Percentiles rank a stretch among this genome's conserved stretches.
These are phyloP conservation scores for Nephrotoma appendiculata DNA, from an alignment of 2,888 invertebrate species.

Conservation along the genomic window DNA sequence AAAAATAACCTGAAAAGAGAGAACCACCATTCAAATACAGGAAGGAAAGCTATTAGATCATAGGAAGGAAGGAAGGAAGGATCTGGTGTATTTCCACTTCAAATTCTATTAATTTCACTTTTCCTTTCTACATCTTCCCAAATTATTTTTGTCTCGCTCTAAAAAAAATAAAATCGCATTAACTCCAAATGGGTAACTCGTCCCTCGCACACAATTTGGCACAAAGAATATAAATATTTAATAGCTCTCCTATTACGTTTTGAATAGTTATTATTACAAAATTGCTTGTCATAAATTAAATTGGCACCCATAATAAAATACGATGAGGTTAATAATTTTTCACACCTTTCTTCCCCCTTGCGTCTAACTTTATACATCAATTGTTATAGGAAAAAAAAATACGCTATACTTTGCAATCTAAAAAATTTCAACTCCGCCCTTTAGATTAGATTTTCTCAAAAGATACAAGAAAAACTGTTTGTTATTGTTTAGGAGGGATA, in stretches of 20 bases:
- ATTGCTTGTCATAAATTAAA: background rate
- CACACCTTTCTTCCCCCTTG: background rate
- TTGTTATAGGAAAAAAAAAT: background rate
- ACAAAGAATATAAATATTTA: background rate
- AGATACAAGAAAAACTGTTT: background rate
- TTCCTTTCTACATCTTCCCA: background rate
- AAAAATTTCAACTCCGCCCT: background rate
- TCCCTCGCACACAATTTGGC: background rate
- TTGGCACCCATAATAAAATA: background rate
- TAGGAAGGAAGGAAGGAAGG: constrained; percentile 11
- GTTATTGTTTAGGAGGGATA: background rate
- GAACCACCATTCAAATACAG: constrained; percentile 11
- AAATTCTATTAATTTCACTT: background rate
- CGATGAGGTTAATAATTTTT: background rate
- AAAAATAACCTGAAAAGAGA: background rate
- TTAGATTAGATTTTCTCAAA: background rate
- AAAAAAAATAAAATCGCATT: background rate
- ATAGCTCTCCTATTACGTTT: background rate
- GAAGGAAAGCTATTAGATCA: constrained; percentile 17
- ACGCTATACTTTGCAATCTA: background rate
- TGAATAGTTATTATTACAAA: background rate
- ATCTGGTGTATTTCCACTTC: background rate
- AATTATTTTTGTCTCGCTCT: background rate
- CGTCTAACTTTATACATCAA: background rate
- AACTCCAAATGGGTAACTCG: background rate